Evolutionary conservation across 2,888 invertebrate species (phyloP), one percentile per base, ranked within the genome.

Genomic region (Tenthredo notha): DNA sequence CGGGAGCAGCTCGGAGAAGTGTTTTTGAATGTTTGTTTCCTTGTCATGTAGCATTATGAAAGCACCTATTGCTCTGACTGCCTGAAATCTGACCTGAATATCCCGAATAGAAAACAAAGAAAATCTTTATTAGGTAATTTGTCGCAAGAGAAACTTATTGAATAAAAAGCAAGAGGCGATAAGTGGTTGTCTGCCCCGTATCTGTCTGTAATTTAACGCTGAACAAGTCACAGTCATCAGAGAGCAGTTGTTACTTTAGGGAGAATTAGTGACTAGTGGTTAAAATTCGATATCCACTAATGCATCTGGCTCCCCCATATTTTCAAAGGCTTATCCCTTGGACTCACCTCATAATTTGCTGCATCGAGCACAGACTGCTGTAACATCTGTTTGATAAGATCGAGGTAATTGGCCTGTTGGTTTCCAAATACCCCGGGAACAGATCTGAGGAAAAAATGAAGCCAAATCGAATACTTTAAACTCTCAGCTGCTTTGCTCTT

Each of bases 351-450:
- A 86, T 96, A 96, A 87, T 96, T 95, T 88, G 96, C 95, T n/a
- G 95, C 94, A 65, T 97, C 96, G 87, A 96, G 95, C 86, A 98
- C 94, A 86, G 98, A 97, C 90, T 98, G 97, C 86, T 97, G 95
- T 89, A 99, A 94, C 99, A 99, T 99, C 93, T 98, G 98, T 92
- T 99, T 99, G 90, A 99, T 99, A 54, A 98, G 95, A 90, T 97
- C 97, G 88, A 99, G 93, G 93, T 99, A 98, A 92, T 98, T 97
- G 87, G 96, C 95, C 93, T 99, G 98, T 92, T 98, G 97, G 93
- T 98, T 98, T 61, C 99, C 99, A 95, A 99, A 99, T 84, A 99
- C 97, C 58, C 98, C 98, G 37, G 99, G 99, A 54, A 99, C 98
- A 89, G 98, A 96, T 88, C 97, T 97, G 93, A 87, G 93, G 87